Base-by-base conservation (phyloP, 2,797 vertebrate genomes). In the Danio tinwini region DNA sequence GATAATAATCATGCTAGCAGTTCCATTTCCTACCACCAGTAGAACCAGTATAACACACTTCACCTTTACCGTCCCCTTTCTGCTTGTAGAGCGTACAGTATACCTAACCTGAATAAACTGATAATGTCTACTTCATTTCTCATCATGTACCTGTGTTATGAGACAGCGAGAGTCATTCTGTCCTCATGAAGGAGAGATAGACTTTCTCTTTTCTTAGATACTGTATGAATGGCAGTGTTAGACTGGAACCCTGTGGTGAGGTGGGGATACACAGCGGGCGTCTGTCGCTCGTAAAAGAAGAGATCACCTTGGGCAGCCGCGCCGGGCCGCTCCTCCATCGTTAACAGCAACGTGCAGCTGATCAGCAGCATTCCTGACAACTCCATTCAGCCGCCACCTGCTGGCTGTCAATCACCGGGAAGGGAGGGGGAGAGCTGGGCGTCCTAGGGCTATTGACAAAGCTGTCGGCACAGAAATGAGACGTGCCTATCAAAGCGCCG, bases 321-420 rank as follows among this genome's bases (percentile, higher is more conserved):
- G 55, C 90, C 88, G 84, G 87, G 85, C 87, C 53, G 81, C 90
- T 93, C 90, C 86, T 89, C 88, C 67, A 91, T 90, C 92, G 90
- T 94, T 92, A 89, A 81, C 83, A 61, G 88, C 88, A 89, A 91
- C 87, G 85, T 71, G 76, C 86, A 90, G 90, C 88, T 92, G 92
- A 91, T 90, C 85, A 87, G 84, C 90, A 90, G 88, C 87, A 87
- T 78, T 81, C 80, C 86, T 94, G 94, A 96, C 94, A 93, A 93
- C 93, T 92, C 90, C 91, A 92, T 93, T 92, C 88, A 90, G 91
- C 87, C 85, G 87, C 92, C 93, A 94, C 93, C 95, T 94, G 94
- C 92, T 92, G 89, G 92, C 90, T 95, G 94, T 94, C 93, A 93
- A 91, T 93, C 93, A 92, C 91, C 83, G 76, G 64, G 83, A 77